Percentiles rank a stretch among this genome's conserved stretches.
phyloP scores from a whole-genome alignment of 2,888 invertebrate genomes.

The Poecilobothrus nobilitatus region DNA sequence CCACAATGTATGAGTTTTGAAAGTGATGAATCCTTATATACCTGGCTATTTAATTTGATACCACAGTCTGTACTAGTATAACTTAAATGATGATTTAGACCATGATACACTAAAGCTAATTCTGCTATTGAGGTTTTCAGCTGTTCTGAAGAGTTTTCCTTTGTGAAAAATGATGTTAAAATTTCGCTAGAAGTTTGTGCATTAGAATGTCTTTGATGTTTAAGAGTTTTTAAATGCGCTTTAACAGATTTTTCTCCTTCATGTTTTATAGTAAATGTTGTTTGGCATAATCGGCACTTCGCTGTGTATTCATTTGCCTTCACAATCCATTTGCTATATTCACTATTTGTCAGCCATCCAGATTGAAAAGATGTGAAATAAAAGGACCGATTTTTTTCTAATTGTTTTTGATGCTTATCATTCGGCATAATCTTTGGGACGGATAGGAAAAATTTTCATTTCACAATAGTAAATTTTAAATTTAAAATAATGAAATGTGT shows the following conservation, averaged over 20 bases:
- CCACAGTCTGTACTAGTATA: constrained; percentile 24
- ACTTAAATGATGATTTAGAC: constrained; percentile 23
- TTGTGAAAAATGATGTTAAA: constrained; percentile 17
- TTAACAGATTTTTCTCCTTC: constrained; percentile 11
- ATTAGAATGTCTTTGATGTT: constrained; percentile 12
- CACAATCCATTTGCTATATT: constrained; percentile 9
- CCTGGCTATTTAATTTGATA: constrained; percentile 21
- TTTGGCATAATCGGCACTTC: constrained; percentile 13
- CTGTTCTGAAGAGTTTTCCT: constrained; percentile 18
- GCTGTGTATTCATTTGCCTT: constrained; percentile 14
- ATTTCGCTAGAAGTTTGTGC: constrained; percentile 16
- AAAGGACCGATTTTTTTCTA: constrained; percentile 6
- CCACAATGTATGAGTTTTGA: constrained; percentile 23
- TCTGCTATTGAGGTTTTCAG: constrained; percentile 21
- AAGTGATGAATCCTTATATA: constrained; percentile 22
- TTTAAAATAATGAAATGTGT: constrained; percentile 9
- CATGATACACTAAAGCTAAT: constrained; percentile 22
- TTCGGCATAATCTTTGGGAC: constrained; percentile 7
- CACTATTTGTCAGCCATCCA: constrained; percentile 9
- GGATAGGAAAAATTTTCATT: background rate
- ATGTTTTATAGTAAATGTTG: constrained; percentile 12
- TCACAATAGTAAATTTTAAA: constrained; percentile 8
- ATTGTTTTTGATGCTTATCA: constrained; percentile 6
- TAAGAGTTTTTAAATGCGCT: constrained; percentile 9
- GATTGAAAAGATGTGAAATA: constrained; percentile 9